Conservation (phyloP, 2,113 vertebrate genomes). For the Cairina moschata region DNA sequence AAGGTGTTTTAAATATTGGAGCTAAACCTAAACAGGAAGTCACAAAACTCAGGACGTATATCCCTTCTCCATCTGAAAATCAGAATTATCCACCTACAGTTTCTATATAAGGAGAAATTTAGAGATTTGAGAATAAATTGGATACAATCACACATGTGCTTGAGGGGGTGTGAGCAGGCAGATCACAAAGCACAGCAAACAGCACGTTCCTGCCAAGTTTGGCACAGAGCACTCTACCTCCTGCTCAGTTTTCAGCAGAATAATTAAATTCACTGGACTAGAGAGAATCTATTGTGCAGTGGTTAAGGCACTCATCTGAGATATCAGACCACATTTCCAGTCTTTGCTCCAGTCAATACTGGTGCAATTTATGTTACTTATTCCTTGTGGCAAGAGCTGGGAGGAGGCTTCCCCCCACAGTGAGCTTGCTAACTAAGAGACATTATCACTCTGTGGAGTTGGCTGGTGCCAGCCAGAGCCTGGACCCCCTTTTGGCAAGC, state of each 20-base stretch:
- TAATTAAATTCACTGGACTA: not conserved
- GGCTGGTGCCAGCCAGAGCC: not conserved
- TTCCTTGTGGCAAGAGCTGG: not conserved
- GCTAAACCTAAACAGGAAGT: not conserved
- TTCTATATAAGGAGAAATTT: not conserved
- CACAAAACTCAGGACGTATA: not conserved
- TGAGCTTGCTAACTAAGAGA: fast-evolving
- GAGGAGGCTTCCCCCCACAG: fast-evolving
- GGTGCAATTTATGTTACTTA: not conserved
- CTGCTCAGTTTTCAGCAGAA: not conserved
- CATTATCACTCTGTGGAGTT: fast-evolving
- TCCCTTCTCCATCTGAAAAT: not conserved
- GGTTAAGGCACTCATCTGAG: not conserved
- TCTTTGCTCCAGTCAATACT: not conserved
- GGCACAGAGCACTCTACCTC: not conserved
- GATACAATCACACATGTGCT: fast-evolving
- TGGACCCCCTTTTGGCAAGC: not conserved
- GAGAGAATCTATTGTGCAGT: not conserved
- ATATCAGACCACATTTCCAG: not conserved
- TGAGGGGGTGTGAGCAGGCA: fast-evolving
- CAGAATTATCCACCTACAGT: not conserved
- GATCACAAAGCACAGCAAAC: not conserved
- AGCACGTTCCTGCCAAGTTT: not conserved
- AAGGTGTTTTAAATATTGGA: not conserved
- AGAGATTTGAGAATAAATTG: not conserved